Evolutionary conservation across 2,113 vertebrate genomes (phyloP).

Genomic region (Heterocephalus glaber): DNA sequence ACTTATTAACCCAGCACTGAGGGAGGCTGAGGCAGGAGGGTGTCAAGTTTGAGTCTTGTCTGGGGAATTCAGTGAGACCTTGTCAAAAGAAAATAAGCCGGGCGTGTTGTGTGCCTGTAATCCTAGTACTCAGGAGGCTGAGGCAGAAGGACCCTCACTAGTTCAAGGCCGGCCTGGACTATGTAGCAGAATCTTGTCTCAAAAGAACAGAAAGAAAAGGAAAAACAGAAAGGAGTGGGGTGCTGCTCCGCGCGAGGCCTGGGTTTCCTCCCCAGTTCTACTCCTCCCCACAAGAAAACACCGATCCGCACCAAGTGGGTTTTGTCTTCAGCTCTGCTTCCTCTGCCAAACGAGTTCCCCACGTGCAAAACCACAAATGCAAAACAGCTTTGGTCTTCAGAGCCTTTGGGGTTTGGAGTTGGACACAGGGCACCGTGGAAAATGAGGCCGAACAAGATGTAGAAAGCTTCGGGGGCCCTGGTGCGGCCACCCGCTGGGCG

Average conservation of each 20-base stretch:
- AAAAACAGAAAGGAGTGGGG: not conserved
- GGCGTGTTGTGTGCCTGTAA: not conserved
- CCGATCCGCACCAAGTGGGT: not conserved
- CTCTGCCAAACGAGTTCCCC: not conserved
- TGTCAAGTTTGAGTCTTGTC: not conserved
- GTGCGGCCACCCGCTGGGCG: not conserved
- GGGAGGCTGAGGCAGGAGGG: not conserved
- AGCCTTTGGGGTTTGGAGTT: not conserved
- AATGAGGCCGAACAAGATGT: not conserved
- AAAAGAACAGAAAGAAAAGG: not conserved
- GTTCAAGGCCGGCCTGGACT: not conserved
- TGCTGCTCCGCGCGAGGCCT: not conserved
- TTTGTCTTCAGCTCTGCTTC: not conserved
- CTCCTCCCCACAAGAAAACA: not conserved
- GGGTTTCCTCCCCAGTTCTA: not conserved
- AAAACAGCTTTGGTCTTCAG: not conserved
- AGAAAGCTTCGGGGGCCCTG: not conserved
- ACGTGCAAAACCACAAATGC: not conserved
- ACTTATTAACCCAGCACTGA: not conserved
- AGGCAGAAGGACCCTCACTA: not conserved
- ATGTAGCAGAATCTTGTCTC: not conserved
- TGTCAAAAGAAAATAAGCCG: not conserved
- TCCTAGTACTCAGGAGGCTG: not conserved
- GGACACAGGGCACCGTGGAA: not conserved
- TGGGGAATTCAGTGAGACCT: not conserved